Percentiles rank a stretch among this genome's conserved stretches.
Evolutionary conservation across 2,113 vertebrate genomes (phyloP).

Genomic region (Chaetodon auriga): DNA sequence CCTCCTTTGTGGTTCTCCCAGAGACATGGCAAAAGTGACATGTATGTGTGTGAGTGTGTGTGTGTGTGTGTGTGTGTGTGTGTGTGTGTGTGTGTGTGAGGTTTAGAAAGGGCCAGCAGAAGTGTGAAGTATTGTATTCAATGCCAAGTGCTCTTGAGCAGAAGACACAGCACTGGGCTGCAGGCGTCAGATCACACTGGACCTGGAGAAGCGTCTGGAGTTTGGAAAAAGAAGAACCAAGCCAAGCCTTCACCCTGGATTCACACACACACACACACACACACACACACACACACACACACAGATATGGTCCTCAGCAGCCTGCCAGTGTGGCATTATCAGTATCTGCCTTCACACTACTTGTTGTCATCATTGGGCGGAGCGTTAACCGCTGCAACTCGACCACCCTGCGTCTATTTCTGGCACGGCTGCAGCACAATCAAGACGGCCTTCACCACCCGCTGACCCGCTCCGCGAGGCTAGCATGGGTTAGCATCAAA

Average conservation of each 20-base stretch:
- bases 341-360: conserved; percentile 2
- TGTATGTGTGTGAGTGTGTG: conserved; percentile 3
- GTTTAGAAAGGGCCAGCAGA: neutral
- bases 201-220: conserved; percentile 37
- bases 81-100: conserved; percentile 10
- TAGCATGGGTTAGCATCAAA: neutral
- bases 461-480: conserved; percentile 32
- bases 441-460: conserved; percentile 37
- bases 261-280: conserved; percentile 16
- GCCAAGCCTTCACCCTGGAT: conserved; percentile 21
- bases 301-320: conserved; percentile 8
- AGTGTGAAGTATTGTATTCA: conserved; percentile 3
- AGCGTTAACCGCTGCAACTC: conserved; percentile 24
- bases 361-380: conserved; percentile 30
- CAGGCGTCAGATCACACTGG: conserved; percentile 42
- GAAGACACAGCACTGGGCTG: conserved; percentile 15
- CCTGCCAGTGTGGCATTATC: conserved; percentile 28
- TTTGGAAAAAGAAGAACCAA: conserved; percentile 21
- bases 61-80: neutral
- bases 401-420: conserved; percentile 50
- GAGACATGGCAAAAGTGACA: conserved; percentile 49
- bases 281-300: neutral
- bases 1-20: conserved; percentile 38
- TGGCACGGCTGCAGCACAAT: conserved; percentile 28
- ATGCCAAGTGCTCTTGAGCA: conserved; percentile 20